Conservation (phyloP, 2,113 vertebrate genomes). For the Vanacampus margaritifer region DNA sequence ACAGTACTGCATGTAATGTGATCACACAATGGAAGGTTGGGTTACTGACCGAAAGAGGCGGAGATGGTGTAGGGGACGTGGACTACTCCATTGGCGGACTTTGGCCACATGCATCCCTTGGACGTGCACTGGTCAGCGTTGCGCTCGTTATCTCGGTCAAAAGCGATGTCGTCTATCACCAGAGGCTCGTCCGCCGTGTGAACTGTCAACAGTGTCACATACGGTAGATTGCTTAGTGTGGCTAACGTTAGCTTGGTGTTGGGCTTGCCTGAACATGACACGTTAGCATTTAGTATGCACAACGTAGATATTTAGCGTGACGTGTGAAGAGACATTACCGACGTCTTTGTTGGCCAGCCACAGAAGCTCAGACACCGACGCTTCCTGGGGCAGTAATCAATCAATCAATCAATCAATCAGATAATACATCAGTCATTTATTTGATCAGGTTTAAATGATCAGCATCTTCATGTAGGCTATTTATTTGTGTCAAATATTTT, state of each 20-base stretch:
- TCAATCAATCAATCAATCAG: not conserved
- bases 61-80: constrained; percentile 61
- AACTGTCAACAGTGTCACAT: constrained; percentile 39
- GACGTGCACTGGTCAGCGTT: constrained; percentile 68
- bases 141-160: constrained; percentile 36
- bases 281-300: not conserved
- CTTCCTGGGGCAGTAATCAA: constrained; percentile 36
- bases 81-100: constrained; percentile 46
- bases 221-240: no score
- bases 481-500: no score
- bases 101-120: constrained; percentile 58
- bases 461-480: no score
- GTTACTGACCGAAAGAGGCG: constrained; percentile 49
- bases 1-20: no score
- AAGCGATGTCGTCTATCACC: constrained; percentile 62
- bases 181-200: constrained; percentile 42
- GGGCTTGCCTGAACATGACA: not conserved
- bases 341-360: constrained; percentile 66
- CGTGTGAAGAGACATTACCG: constrained; percentile 34
- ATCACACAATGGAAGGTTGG: not conserved
- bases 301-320: no score
- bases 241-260: no score
- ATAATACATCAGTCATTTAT: not conserved
- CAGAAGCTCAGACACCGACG: constrained; percentile 59
- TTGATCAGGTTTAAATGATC: no score